Base-by-base conservation (phyloP, 2,113 vertebrate species). In the Oryzias javanicus region DNA sequence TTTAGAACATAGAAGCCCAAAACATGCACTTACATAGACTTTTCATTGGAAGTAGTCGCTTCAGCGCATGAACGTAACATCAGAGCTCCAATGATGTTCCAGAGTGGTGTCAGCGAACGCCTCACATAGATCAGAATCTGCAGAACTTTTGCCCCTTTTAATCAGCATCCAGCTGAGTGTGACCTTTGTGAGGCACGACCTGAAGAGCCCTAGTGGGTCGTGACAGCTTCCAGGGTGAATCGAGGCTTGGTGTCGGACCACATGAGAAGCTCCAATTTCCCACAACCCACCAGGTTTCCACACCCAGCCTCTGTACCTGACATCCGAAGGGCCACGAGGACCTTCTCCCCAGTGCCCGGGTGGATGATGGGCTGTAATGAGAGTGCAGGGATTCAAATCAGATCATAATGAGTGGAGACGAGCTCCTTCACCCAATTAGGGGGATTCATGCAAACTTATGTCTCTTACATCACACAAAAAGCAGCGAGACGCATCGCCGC, bases 261-360 rank as follows among this genome's bases (percentile, higher is more conserved):
- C 74, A 85, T 87, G 88, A 87, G 79, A 81, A 87, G 81, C 54
- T 76, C 70, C 61, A 1, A 24, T 54, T 80, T 59, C 76, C 68
- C 62, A 24, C 63, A 4, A 14, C 27, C 60, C 47, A 46, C 20
- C 4, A 22, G 22, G 50, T 48, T 50, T 60, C 62, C 77, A 60
- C 76, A 57, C 59, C 42, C 19, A 54, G 47, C 29, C 8, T 4
- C 55, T 50, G 2, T 92, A 98, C 96, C 95, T 94, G 96, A 99
- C 97, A 98, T 98, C 49, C 94, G 89, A 91, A 98, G 98, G 69
- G 95, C 95, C 95, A 97, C 96, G 91, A 94, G 90, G 90, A 98
- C 95, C 92, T 95, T 97, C 89, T 98, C 94, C 19, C 94, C 94
- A 0, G 95, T 97, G 70, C 98, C 96, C 0, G 95, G 95, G 59